Conservation (phyloP, 2,797 vertebrate genomes). For the Phrynocephalus guinanensis region DNA sequence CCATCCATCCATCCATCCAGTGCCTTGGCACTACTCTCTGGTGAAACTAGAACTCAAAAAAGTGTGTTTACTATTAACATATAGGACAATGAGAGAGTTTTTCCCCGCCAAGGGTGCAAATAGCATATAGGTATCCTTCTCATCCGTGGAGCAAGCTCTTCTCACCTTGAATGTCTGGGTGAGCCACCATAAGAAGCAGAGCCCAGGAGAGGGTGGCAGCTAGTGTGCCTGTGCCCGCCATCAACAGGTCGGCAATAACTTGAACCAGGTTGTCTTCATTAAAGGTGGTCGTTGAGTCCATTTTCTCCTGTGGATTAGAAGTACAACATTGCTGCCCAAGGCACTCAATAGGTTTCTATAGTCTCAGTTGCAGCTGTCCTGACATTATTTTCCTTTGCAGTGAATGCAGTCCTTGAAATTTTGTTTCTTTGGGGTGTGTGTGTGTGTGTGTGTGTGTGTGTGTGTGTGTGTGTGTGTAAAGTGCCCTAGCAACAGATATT, state of each 20-base stretch:
- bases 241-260: conserved; percentile 43
- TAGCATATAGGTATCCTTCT: background rate
- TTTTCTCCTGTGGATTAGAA: conserved; percentile 30
- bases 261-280: conserved; percentile 63
- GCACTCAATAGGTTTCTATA: background rate
- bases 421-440: no score
- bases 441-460: no score
- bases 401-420: no score
- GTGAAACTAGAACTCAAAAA: no score
- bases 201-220: conserved; percentile 52
- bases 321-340: background rate
- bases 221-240: conserved; percentile 44
- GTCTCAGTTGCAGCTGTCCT: no score
- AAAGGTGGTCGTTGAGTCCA: conserved; percentile 41
- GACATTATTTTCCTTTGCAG: no score
- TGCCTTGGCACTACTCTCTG: no score
- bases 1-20: no score
- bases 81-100: background rate
- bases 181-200: conserved; percentile 44
- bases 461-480: no score
- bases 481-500: no score
- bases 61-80: background rate
- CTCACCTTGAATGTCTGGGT: conserved; percentile 43
- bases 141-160: no score
- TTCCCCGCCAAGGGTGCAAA: no score